Evolutionary conservation across 2,888 invertebrate genomes (phyloP).

Genomic region (Pheosia tremula): DNA sequence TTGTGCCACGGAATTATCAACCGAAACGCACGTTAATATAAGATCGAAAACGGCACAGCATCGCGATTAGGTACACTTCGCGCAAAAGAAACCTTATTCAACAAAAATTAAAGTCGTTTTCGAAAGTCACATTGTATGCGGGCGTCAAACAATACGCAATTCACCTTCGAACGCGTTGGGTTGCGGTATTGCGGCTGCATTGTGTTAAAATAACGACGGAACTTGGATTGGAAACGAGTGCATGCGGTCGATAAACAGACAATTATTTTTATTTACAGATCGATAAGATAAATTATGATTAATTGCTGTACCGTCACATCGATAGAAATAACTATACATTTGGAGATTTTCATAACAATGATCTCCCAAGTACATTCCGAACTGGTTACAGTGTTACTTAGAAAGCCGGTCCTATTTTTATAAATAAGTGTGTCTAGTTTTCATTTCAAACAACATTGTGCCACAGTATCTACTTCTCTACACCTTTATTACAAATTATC

Average conservation of each 20-base stretch:
- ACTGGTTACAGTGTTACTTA: too few relatives aligned
- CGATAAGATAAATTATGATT: conserved; percentile 41
- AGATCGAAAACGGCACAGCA: conserved; percentile 43
- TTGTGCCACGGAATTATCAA: conserved; percentile 39
- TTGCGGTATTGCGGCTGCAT: conserved; percentile 84
- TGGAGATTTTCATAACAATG: too few relatives aligned
- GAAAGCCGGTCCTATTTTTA: background rate
- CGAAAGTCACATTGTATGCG: conserved; percentile 77
- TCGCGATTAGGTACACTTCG: conserved; percentile 41
- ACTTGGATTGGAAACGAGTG: conserved; percentile 71
- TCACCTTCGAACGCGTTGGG: conserved; percentile 82
- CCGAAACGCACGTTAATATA: conserved; percentile 32
- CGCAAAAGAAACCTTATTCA: conserved; percentile 78
- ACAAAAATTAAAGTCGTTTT: conserved; percentile 77
- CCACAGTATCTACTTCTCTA: background rate
- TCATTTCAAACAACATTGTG: too few relatives aligned
- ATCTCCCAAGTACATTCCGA: too few relatives aligned
- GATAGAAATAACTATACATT: background rate
- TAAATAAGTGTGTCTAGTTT: background rate
- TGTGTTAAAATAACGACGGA: conserved; percentile 81
- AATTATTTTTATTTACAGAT: conserved; percentile 58
- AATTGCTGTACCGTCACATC: conserved; percentile 2
- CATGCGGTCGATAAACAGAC: conserved; percentile 66
- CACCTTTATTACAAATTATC: background rate
- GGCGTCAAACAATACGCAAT: conserved; percentile 83